Evolutionary conservation across 2,888 invertebrate species (phyloP).

Genomic region (Macrophya alboannulata): DNA sequence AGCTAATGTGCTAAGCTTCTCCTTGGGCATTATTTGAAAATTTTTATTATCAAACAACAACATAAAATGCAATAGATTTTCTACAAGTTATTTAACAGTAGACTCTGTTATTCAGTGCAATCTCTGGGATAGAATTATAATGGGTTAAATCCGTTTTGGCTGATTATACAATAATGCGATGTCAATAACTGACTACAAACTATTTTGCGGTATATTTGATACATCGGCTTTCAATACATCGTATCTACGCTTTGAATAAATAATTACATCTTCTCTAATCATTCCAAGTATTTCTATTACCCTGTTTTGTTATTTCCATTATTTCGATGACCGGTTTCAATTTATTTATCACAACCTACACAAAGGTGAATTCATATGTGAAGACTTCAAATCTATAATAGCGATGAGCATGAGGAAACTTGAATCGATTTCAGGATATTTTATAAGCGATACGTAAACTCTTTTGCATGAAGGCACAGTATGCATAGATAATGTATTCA

Average conservation of each 20-base stretch:
- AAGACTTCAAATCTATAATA: too few species aligned
- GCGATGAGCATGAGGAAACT: too few species aligned
- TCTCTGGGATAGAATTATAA: not conserved
- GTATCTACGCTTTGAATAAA: slow-evolving; percentile 9
- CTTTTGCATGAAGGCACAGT: too few species aligned
- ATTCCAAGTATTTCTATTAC: not conserved
- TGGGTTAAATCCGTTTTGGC: not conserved
- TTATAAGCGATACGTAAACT: too few species aligned
- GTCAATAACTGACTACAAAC: not conserved
- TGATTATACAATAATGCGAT: slow-evolving; percentile 12
- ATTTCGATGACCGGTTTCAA: not conserved
- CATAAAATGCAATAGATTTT: not conserved
- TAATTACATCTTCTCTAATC: not conserved
- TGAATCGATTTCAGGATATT: too few species aligned
- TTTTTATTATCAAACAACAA: not conserved
- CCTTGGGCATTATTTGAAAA: not conserved
- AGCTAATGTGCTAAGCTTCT: not conserved
- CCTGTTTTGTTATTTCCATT: not conserved
- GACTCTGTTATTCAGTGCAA: not conserved
- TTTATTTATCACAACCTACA: not conserved
- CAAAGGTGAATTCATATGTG: too few species aligned
- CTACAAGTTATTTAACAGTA: not conserved
- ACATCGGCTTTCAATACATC: not conserved
- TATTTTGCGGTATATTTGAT: not conserved
- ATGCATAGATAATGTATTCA: too few species aligned